These are phyloP conservation scores for Drosophila nigricruria DNA, from an alignment of 2,888 invertebrate genomes.

Conservation along the genomic window DNA sequence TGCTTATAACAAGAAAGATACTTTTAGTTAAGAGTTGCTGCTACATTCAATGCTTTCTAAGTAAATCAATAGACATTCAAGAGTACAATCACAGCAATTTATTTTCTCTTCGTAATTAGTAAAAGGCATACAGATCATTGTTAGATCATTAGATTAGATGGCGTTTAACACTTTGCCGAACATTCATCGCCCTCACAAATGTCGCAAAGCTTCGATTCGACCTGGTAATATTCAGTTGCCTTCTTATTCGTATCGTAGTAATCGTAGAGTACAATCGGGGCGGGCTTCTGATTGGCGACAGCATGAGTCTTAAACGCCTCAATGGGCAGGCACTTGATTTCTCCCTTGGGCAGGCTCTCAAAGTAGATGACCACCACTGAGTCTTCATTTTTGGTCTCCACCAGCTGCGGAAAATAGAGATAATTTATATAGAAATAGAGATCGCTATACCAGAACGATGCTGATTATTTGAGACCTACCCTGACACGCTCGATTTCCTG, in stretches of 20 bases:
- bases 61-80: background rate
- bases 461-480: conserved; percentile 59
- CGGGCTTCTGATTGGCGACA: conserved; percentile 94
- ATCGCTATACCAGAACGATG: background rate
- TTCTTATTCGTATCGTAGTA: conserved; percentile 92
- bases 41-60: background rate
- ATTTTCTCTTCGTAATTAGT: background rate
- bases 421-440: background rate
- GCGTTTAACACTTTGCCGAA: conserved; percentile 47
- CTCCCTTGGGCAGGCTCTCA: conserved; percentile 87
- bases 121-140: background rate
- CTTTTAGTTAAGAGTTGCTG: too few relatives aligned
- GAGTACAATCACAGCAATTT: conserved; percentile 1
- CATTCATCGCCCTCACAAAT: conserved; percentile 47
- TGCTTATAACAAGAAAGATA: too few relatives aligned
- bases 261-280: conserved; percentile 93
- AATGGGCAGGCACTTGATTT: conserved; percentile 92
- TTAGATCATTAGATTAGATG: background rate
- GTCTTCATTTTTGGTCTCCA: conserved; percentile 89
- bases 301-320: conserved; percentile 93
- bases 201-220: conserved; percentile 81
- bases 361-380: conserved; percentile 89
- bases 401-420: conserved; percentile 84
- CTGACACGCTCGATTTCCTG: conserved; percentile 85
- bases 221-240: conserved; percentile 79